A percentile compares a stretch with the other conserved stretches of the same genome.
Conservation (phyloP, 2,113 vertebrate species). For the Gracilinanus agilis region DNA sequence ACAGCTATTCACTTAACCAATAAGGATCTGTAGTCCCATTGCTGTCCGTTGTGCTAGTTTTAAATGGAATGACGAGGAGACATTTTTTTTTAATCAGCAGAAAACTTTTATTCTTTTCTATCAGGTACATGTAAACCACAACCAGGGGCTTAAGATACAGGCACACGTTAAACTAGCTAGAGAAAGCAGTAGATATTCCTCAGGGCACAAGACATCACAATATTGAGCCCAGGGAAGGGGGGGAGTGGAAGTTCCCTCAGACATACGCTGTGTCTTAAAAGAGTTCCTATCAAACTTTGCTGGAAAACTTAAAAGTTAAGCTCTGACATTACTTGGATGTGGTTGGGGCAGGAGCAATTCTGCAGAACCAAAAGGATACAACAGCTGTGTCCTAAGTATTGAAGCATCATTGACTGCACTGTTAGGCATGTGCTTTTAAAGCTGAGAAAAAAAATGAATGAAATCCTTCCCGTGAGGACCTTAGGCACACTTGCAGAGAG, state of each 20-base stretch:
- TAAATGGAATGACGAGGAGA: neutral
- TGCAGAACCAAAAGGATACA: conserved; percentile 67
- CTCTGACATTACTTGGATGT: conserved; percentile 75
- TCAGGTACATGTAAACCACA: conserved; percentile 82
- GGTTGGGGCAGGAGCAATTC: conserved; percentile 63
- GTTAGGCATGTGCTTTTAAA: conserved; percentile 68
- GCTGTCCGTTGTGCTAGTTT: neutral
- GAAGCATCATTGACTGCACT: conserved; percentile 80
- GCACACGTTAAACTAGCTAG: conserved; percentile 81
- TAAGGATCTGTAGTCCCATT: neutral
- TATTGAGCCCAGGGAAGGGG: conserved; percentile 40
- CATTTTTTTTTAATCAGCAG: conserved; percentile 78
- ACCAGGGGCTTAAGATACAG: conserved; percentile 81
- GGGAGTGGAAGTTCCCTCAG: conserved; percentile 52
- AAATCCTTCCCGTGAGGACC: neutral
- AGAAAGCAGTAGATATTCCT: conserved; percentile 81
- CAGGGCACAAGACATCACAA: conserved; percentile 72
- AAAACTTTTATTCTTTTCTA: conserved; percentile 83
- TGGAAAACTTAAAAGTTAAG: conserved; percentile 65
- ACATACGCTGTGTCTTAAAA: conserved; percentile 60
- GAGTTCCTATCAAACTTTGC: conserved; percentile 72
- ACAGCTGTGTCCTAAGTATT: conserved; percentile 77
- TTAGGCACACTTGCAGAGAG: conserved; percentile 91
- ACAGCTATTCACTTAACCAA: neutral
- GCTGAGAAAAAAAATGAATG: conserved; percentile 2